Conservation (phyloP, 1,140 invertebrate species). For the Pteromalus puparum region DNA sequence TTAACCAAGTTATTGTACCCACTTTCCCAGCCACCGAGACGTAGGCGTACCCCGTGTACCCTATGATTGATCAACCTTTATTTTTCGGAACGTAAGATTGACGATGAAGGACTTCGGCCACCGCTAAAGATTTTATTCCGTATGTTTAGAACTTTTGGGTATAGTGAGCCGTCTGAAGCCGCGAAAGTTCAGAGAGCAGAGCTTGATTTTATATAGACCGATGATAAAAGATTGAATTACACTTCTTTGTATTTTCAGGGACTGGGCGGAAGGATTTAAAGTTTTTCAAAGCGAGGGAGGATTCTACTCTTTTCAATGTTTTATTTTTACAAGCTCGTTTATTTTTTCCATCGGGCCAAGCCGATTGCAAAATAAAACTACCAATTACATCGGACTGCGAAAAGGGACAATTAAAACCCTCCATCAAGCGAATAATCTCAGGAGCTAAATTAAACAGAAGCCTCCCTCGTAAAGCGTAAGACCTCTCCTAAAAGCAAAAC, state of each 20-base stretch:
- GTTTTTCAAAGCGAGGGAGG: neutral
- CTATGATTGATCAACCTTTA: neutral
- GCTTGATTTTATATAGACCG: neutral
- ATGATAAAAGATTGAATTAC: neutral
- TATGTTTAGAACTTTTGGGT: neutral
- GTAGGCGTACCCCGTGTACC: neutral
- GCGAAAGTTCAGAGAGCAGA: neutral
- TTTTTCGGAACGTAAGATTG: slow-evolving; percentile 1
- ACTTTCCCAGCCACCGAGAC: neutral
- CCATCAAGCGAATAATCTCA: no score
- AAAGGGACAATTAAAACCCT: no score
- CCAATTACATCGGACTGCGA: no score
- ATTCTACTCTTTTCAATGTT: no score
- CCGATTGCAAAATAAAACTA: neutral
- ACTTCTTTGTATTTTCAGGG: neutral
- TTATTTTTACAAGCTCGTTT: no score
- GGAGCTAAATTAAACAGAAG: no score
- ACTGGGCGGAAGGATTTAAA: neutral
- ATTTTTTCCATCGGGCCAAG: no score
- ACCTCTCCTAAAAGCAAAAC: no score
- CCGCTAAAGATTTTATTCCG: neutral
- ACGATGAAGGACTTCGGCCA: neutral
- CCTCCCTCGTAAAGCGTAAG: no score
- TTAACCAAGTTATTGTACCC: neutral
- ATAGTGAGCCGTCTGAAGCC: neutral